Evolutionary conservation across 2,113 vertebrate genomes (phyloP).

Genomic region (Procavia capensis): DNA sequence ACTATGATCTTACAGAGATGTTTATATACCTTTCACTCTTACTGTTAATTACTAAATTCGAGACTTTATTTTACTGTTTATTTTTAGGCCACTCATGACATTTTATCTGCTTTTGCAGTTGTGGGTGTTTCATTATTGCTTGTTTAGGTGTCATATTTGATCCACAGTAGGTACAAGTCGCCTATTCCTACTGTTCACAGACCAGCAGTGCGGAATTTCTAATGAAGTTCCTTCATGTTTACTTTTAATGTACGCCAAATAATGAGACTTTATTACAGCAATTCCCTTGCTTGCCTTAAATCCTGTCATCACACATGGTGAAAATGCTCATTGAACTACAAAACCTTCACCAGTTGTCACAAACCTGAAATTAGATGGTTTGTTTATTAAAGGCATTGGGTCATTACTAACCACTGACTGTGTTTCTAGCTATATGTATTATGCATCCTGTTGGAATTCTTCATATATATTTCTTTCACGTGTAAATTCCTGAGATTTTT

Average conservation of each 20-base stretch:
- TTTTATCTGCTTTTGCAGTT: neutral
- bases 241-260: slow-evolving; percentile 49
- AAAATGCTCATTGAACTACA: slow-evolving; percentile 18
- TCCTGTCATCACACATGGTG: slow-evolving; percentile 66
- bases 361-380: slow-evolving; percentile 57
- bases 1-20: neutral
- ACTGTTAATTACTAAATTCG: neutral
- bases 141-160: slow-evolving; percentile 36
- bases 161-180: neutral
- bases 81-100: neutral
- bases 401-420: neutral
- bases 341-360: slow-evolving; percentile 48
- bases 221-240: slow-evolving; percentile 55
- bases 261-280: slow-evolving; percentile 71
- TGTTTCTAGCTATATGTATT: neutral
- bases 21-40: neutral
- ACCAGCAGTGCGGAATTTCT: slow-evolving; percentile 43
- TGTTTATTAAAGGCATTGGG: slow-evolving; percentile 34
- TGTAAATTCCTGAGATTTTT: neutral
- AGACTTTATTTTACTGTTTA: neutral
- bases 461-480: neutral
- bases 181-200: slow-evolving; percentile 29
- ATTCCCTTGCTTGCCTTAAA: slow-evolving; percentile 66
- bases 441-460: slow-evolving; percentile 11
- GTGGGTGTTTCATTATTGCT: slow-evolving; percentile 32